Evolutionary conservation across 2,113 vertebrate species (phyloP).

Genomic region (Mus spicilegus): DNA sequence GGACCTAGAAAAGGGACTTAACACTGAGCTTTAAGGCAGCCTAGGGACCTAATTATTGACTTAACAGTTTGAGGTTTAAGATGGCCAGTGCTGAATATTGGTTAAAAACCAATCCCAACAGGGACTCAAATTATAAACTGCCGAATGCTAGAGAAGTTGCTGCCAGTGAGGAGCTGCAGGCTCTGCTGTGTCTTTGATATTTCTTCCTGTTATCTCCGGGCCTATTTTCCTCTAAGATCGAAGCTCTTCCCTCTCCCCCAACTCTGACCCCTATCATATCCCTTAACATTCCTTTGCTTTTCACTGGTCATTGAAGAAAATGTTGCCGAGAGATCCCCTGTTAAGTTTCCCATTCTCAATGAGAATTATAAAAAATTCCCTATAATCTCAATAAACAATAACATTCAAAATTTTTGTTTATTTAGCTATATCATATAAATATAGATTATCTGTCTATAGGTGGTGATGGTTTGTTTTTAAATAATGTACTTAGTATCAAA

Average conservation of each 20-base stretch:
- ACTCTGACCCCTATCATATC: not conserved
- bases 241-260: not conserved
- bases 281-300: not conserved
- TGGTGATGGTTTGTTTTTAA: not conserved
- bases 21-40: not conserved
- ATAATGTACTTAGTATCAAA: not conserved
- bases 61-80: not conserved
- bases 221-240: not conserved
- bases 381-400: not conserved
- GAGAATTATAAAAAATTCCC: not conserved
- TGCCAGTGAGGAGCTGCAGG: not conserved
- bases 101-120: not conserved
- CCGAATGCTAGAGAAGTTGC: not conserved
- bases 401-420: not conserved
- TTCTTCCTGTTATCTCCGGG: not conserved
- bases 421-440: not conserved
- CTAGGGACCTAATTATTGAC: not conserved
- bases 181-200: not conserved
- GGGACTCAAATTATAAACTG: not conserved
- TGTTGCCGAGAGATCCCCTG: not conserved
- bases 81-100: not conserved
- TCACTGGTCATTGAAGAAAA: not conserved
- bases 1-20: not conserved
- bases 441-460: not conserved
- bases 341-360: not conserved